Conservation (phyloP, 2,888 invertebrate genomes). For the Cotesia congregata region DNA sequence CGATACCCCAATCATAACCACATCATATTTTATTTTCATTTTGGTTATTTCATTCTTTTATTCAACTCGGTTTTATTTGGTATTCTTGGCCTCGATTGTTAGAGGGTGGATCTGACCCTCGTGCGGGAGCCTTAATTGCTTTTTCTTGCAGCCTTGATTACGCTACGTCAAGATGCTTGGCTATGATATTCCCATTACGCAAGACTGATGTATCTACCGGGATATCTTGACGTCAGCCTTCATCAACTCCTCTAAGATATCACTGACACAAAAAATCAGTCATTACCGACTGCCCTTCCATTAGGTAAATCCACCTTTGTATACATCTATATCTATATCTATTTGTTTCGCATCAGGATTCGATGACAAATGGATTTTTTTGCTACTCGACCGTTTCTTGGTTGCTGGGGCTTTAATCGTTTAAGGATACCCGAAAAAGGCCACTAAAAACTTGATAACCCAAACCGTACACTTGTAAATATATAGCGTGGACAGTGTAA, state of each 20-base stretch:
- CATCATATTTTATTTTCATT: slow-evolving; percentile 49
- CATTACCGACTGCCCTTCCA: slow-evolving; percentile 1
- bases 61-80: slow-evolving; percentile 24
- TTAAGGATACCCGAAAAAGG: background rate
- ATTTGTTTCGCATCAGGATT: slow-evolving; percentile 8
- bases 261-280: background rate
- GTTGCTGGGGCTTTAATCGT: background rate
- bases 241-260: background rate
- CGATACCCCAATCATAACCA: slow-evolving; percentile 52
- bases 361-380: slow-evolving; percentile 21
- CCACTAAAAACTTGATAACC: background rate
- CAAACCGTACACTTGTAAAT: background rate
- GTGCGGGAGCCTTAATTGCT: slow-evolving; percentile 46
- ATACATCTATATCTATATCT: slow-evolving; percentile 15
- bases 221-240: slow-evolving; percentile 32
- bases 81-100: slow-evolving; percentile 7
- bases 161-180: slow-evolving; percentile 42
- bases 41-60: slow-evolving; percentile 40
- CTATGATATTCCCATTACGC: slow-evolving; percentile 49
- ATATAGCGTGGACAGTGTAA: too few species aligned
- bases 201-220: slow-evolving; percentile 44
- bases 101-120: background rate
- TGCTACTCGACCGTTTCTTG: slow-evolving; percentile 15
- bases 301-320: slow-evolving; percentile 36
- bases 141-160: slow-evolving; percentile 45